Base-by-base conservation (phyloP, 1,140 invertebrate genomes). In the Drosophila paulistorum region DNA sequence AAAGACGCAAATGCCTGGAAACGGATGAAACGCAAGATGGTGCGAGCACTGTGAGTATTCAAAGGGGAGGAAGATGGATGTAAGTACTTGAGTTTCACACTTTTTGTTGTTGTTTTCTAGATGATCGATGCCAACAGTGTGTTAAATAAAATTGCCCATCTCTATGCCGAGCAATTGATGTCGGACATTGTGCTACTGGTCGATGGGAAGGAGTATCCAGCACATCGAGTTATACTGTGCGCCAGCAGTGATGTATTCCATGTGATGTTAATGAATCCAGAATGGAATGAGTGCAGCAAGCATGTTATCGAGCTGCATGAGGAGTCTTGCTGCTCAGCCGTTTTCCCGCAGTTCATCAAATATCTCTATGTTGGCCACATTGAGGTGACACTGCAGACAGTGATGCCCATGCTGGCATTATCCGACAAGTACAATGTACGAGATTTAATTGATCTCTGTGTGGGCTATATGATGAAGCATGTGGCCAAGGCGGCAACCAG, bases 171-270 rank as follows among this genome's bases (percentile, higher is more conserved):
- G 68, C 94, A 96, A 73, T 92, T 97, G 74, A 96, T 98, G 95
- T 97, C 96, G 92, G 97, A 98, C 92, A 95, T 98, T 26, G 95
- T 95, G 41, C 92, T 98, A 13, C 94, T 97, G 59, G 96, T 98
- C 17, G 96, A 95, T 67, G 95, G 95, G 1, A 94, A 95, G 30
- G 95, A 96, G 67, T 98, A 97, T 93, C 96, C 97, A 23, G 96
- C 97, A 23, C 98, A 99, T 93, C 94, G 97, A 63, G 94, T 99
- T 7, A 98, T 99, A 86, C 94, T 99, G 1, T 98, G 97, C 94
- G 97, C 97, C 71, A 98, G 96, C 71, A 98, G 97, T 93, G 97
- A 98, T 94, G 98, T 99, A 17, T 98, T 99, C 93, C 97, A 98
- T 93, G 96, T 98, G 5, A 99, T 99, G 98, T 92, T 99, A 42